Evolutionary conservation across 2,113 vertebrate species (phyloP), one percentile per base, ranked within the genome.

Genomic region (Podocnemis expansa): DNA sequence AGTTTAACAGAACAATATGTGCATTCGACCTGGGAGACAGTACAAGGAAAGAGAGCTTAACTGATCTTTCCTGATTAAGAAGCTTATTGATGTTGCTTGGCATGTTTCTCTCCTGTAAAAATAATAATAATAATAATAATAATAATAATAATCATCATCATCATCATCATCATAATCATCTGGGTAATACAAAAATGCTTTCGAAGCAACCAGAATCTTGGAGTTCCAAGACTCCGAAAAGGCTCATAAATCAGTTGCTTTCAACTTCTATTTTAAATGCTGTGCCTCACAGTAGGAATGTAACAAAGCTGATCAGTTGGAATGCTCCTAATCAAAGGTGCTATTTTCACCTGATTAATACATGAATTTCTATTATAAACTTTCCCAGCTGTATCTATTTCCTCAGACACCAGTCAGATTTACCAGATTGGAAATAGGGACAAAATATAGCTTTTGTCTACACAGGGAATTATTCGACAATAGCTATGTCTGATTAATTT

Each of bases 41-140:
- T 88, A 87, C 82, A 91, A 91, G 85, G 82, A 89, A 96, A 95
- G 89, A 95, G 89, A 91, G 67, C 84, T 95, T 93, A 88, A 87
- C 80, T 83, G 85, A 84, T 91, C 89, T 86, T 90, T 96, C 14
- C 91, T 96, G 94, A 95, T 96, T 97, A 97, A 78, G 87, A 78
- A 93, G 73, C 19, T 60, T 87, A 87, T 87, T 91, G 84, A 87
- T 34, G 82, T 94, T 93, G 76, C 54, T 27, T 78, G 88, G 92
- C 47, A 78, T 95, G n/a, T 89, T 78, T 90, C 87, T 92, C 81
- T 79, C 89, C 76, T 38, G 29, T 52, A 87, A 91, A 96, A 95
- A 92, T 90, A 94, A 91, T n/a, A n/a, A n/a, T n/a, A n/a, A n/a
- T n/a, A n/a, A n/a, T n/a, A n/a, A n/a, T n/a, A n/a, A n/a, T n/a